These are phyloP conservation scores for Trachurus trachurus DNA, from an alignment of 2,797 vertebrate species.

Conservation along the genomic window DNA sequence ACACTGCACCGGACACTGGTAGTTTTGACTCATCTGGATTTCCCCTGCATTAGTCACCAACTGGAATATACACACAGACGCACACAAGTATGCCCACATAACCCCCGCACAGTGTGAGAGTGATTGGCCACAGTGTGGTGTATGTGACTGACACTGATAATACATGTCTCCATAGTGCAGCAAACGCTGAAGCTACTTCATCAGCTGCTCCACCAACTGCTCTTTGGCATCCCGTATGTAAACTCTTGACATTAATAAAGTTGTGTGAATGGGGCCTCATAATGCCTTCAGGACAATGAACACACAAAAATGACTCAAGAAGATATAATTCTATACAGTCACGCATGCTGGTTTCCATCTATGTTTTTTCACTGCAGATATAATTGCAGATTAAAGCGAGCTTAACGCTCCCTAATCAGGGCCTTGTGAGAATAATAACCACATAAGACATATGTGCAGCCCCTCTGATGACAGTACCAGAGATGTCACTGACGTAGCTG, in stretches of 20 bases:
- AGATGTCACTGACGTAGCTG: conserved; percentile 82
- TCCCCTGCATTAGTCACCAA: conserved; percentile 87
- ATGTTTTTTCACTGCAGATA: conserved; percentile 59
- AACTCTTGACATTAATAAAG: conserved; percentile 79
- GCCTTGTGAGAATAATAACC: conserved; percentile 74
- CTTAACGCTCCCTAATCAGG: conserved; percentile 70
- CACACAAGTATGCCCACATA: conserved; percentile 78
- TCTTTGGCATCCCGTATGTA: conserved; percentile 79
- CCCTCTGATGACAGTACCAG: conserved; percentile 69
- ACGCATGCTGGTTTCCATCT: conserved; percentile 52
- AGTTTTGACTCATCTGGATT: conserved; percentile 88
- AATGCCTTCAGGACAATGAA: conserved; percentile 69
- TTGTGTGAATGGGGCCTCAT: conserved; percentile 59
- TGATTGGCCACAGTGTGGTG: conserved; percentile 65
- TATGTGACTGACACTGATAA: conserved; percentile 79
- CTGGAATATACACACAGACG: conserved; percentile 81
- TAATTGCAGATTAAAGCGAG: conserved; percentile 73
- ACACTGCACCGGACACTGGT: conserved; percentile 79
- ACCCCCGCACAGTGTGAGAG: conserved; percentile 62
- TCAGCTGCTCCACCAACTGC: conserved; percentile 88
- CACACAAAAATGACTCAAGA: conserved; percentile 63
- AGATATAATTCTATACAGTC: conserved; percentile 37
- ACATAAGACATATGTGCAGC: conserved; percentile 68
- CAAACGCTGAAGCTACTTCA: conserved; percentile 61
- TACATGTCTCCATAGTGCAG: conserved; percentile 57